Evolutionary conservation across 2,797 vertebrate genomes (phyloP), one percentile per base, ranked within the genome.

Genomic region (Clamator glandarius): DNA sequence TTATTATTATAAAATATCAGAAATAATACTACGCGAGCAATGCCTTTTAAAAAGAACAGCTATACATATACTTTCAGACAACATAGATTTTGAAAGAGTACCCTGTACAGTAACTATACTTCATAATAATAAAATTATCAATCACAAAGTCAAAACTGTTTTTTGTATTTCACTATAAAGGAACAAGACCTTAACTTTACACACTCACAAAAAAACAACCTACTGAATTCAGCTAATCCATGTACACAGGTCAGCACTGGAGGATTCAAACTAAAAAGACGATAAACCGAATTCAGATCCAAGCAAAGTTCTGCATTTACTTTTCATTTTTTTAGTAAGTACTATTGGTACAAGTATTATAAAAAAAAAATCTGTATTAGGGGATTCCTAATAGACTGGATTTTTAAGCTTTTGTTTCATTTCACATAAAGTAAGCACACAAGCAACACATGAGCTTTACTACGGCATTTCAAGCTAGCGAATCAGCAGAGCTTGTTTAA

Each of bases 51-150:
- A 61, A 70, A 61, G 25, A 70, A 24, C 21, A 62, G 20, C 20
- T 62, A 51, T 29, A 7, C 10, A 20, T 2, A 5, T 18, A 48
- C n/a, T 83, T 50, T 25, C 36, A 50, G 50, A 74, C 0, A 0
- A 31, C 12, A 48, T 0, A 39, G 15, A 33, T 67, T 77, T 66
- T 24, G 11, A 51, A 72, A 44, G 18, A 3, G 7, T 21, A 62
- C 15, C 42, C 70, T 67, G n/a, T 21, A 67, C 51, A 72, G 25
- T 25, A 77, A 51, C 25, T 31, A 9, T 24, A 63, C 19, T 66
- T 64, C 42, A 10, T 16, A 78, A 36, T 15, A 74, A 5, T 11
- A 58, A 80, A 50, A 26, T 21, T 35, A 59, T 12, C 26, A 59
- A 41, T 9, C 42, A 57, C 10, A 62, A 61, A 5, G 1, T 24